A percentile compares a stretch with the other conserved stretches of the same genome.
These are phyloP conservation scores for Polietes domitor DNA, from an alignment of 2,888 invertebrate species.

Conservation along the genomic window DNA sequence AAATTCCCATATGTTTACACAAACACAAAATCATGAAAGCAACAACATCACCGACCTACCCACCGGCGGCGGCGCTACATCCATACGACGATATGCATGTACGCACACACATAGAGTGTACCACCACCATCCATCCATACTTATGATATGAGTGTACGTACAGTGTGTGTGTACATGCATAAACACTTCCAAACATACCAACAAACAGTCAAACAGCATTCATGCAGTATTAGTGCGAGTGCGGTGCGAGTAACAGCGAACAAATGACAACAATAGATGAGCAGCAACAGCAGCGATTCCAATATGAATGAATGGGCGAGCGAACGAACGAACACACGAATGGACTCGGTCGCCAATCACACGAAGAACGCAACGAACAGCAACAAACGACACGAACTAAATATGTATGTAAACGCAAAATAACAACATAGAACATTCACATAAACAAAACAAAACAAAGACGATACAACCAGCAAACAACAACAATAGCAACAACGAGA, in stretches of 20 bases:
- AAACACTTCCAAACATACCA: not conserved
- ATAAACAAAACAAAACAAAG: conserved; percentile 15
- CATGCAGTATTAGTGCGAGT: not conserved
- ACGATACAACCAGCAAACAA: not conserved
- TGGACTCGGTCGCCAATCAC: conserved; percentile 26
- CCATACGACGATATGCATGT: not conserved
- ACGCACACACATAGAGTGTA: not conserved
- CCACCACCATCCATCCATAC: not conserved
- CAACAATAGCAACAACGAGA: not conserved
- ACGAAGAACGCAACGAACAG: not conserved
- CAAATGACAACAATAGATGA: conserved; percentile 14
- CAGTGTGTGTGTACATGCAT: not conserved
- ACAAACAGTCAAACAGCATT: no score
- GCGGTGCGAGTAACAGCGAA: not conserved
- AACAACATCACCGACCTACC: conserved; percentile 18
- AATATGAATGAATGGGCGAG: conserved; percentile 29
- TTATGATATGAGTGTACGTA: not conserved
- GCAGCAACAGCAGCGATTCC: no score
- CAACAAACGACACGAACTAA: not conserved
- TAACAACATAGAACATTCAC: conserved; percentile 11
- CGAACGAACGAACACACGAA: conserved; percentile 30
- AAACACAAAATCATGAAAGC: conserved; percentile 57
- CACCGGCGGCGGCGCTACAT: not conserved
- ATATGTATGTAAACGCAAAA: not conserved
- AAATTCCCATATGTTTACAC: conserved; percentile 67